A percentile compares a stretch with the other conserved stretches of the same genome.
Conservation (phyloP, 1,140 invertebrate genomes). For the Drosophila chauvacae region DNA sequence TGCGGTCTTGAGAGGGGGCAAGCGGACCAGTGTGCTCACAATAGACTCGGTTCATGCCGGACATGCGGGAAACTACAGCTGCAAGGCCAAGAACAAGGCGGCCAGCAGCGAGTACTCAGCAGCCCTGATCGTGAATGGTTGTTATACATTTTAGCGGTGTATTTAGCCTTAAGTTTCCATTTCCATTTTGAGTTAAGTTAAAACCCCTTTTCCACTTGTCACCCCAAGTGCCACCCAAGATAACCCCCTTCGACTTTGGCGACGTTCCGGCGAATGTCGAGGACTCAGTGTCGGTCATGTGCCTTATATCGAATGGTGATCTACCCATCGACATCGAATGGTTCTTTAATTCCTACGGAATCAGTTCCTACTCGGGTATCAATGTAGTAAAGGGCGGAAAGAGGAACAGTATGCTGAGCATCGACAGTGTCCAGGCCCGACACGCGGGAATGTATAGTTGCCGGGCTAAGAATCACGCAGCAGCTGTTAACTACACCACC, state of each 20-base stretch:
- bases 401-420: conserved; percentile 89
- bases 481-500: conserved; percentile 88
- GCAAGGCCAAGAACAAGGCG: conserved; percentile 90
- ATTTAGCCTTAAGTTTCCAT: neutral
- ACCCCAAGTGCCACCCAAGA: conserved; percentile 68
- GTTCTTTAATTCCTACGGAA: conserved; percentile 88
- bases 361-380: conserved; percentile 77
- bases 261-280: conserved; percentile 88
- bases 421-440: conserved; percentile 89
- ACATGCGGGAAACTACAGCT: conserved; percentile 89
- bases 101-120: conserved; percentile 89
- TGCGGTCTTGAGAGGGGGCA: conserved; percentile 74
- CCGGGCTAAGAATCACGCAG: conserved; percentile 91
- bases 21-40: conserved; percentile 88
- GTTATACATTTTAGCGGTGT: conserved; percentile 8
- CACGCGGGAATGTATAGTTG: conserved; percentile 90
- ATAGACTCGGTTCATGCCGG: conserved; percentile 89
- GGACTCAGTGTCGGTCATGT: conserved; percentile 91
- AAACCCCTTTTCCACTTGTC: conserved; percentile 4
- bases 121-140: conserved; percentile 90
- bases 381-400: conserved; percentile 86
- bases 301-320: conserved; percentile 91
- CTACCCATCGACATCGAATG: conserved; percentile 89
- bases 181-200: conserved; percentile 11
- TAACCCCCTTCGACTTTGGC: conserved; percentile 86